Evolutionary conservation across 2,888 invertebrate species (phyloP).

Genomic region (Stenodera caucasica): DNA sequence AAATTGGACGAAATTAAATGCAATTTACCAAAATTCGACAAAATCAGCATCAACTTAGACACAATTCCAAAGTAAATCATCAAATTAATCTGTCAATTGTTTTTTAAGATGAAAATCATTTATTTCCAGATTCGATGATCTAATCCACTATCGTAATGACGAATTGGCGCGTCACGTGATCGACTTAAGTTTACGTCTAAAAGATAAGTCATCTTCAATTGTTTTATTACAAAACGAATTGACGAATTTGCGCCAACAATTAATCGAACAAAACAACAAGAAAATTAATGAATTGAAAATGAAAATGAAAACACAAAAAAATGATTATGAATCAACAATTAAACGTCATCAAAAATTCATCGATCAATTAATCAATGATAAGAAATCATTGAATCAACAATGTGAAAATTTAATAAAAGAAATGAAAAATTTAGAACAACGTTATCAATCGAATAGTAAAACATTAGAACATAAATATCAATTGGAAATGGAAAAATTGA

Average conservation of each 20-base stretch:
- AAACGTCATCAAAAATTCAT: conserved; percentile 81
- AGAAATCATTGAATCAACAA: conserved; percentile 74
- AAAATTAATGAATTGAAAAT: conserved; percentile 53
- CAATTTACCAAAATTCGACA: conserved; percentile 42
- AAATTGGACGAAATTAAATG: conserved; percentile 47
- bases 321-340: conserved; percentile 73
- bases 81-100: neutral
- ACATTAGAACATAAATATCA: conserved; percentile 74
- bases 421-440: conserved; percentile 67
- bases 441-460: conserved; percentile 67
- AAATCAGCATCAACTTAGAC: conserved; percentile 45
- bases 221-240: conserved; percentile 64
- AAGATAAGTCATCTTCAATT: conserved; percentile 64
- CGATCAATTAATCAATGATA: conserved; percentile 79
- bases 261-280: conserved; percentile 52
- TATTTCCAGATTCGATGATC: conserved; percentile 58
- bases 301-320: conserved; percentile 63
- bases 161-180: conserved; percentile 66
- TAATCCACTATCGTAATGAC: conserved; percentile 61
- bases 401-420: conserved; percentile 70
- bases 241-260: conserved; percentile 60
- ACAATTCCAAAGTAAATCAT: conserved; percentile 50
- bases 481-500: conserved; percentile 72
- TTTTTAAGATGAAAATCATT: neutral
- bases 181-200: conserved; percentile 63